Base-by-base conservation (phyloP, 2,888 invertebrate genomes). In the Mythimna vitellina region DNA sequence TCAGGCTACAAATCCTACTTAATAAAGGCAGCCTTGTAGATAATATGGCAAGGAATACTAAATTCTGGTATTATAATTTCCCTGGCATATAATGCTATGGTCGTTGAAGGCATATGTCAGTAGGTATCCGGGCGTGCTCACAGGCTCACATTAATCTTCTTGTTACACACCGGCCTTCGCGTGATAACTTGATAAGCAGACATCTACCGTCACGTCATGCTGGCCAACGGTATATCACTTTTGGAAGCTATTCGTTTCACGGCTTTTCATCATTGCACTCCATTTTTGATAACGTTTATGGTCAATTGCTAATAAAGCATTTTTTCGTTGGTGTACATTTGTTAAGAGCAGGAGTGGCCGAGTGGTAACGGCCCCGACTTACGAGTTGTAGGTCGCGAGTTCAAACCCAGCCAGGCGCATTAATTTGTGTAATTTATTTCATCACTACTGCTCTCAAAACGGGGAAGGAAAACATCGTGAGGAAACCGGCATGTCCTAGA, bases 141-240 rank as follows among this genome's bases (percentile, higher is more conserved):
- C 68, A 77, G 73, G 71, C 80, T 76, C 81, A 70, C 90, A 89
- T 89, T 90, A 90, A 90, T 90, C 89, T 89, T 87, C 75, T 46
- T 76, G 67, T 73, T 65, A 73, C 84, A 81, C 73, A 75, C 80
- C 73, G 75, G 75, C 83, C 84, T 82, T 82, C 86, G 81, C 88
- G 87, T 88, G 88, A 87, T 87, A 88, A 88, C 84, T 83, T 84
- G 86, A 86, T 87, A 86, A 86, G 81, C 62, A 68, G 67, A 78
- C 68, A 70, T 73, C 73, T 76, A 71, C 60, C 68, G 53, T 68
- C 69, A 79, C 68, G 57, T 66, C 71, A 79, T 29, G 49, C 42
- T 35, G 49, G 3, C 54, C 65, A 42, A 29, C n/a, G 32, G 56
- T 20, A 42, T 10, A 20, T 53, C 69, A 71, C 60, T 38, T 14